These are phyloP conservation scores for Drosophila neotestacea DNA, from an alignment of 2,888 invertebrate genomes.

Conservation along the genomic window DNA sequence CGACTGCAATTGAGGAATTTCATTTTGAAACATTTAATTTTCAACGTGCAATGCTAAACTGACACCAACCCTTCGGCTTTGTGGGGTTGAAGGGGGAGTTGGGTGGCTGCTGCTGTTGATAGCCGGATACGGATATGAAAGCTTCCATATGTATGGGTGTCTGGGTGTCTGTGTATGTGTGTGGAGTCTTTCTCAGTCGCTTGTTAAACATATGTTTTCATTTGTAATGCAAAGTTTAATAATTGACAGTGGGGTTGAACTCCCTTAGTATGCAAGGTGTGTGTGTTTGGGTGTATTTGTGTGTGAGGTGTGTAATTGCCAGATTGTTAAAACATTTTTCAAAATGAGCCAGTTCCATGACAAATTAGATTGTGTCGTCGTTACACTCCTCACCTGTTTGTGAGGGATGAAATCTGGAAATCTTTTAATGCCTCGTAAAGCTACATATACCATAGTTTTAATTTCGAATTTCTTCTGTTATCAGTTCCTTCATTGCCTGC, in stretches of 20 bases:
- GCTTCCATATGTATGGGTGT: slow-evolving; percentile 40
- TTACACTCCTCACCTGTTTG: slow-evolving; percentile 32
- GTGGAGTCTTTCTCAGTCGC: slow-evolving; percentile 23
- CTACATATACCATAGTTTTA: background rate
- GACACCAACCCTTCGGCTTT: slow-evolving; percentile 40
- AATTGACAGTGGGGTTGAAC: slow-evolving; percentile 73
- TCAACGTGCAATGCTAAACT: slow-evolving; percentile 67
- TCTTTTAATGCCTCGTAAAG: background rate
- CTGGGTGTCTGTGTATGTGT: background rate
- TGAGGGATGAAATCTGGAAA: slow-evolving; percentile 1
- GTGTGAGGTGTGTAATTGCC: slow-evolving; percentile 72
- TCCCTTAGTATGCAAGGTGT: background rate
- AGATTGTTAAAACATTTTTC: slow-evolving; percentile 62
- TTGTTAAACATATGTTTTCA: slow-evolving; percentile 80
- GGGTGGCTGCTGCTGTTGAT: slow-evolving; percentile 57
- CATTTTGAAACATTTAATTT: slow-evolving; percentile 82
- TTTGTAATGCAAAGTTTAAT: slow-evolving; percentile 80
- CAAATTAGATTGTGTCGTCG: slow-evolving; percentile 66
- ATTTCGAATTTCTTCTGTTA: background rate
- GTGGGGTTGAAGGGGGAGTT: background rate
- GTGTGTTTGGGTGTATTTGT: slow-evolving; percentile 1
- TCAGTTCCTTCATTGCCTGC: slow-evolving; percentile 1
- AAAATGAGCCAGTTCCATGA: slow-evolving; percentile 60
- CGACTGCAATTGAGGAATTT: slow-evolving; percentile 81
- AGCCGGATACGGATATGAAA: slow-evolving; percentile 77